A percentile compares a stretch with the other conserved stretches of the same genome.
phyloP scores from a whole-genome alignment of 2,888 invertebrate species.

The Timema cristinae region DNA sequence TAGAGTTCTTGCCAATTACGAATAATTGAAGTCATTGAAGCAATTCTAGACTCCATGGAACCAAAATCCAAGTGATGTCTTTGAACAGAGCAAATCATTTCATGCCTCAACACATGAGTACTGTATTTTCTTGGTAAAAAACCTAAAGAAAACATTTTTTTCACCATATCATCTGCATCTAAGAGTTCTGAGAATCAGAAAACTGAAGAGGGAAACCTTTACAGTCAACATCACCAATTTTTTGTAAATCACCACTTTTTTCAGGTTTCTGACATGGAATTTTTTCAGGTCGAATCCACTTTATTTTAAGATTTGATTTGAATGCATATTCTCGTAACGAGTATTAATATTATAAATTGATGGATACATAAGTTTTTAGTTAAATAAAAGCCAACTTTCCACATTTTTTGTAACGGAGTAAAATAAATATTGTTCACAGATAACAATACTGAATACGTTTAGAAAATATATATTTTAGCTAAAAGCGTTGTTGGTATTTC shows the following conservation, averaged over 20 bases:
- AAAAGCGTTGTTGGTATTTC: too few relatives aligned
- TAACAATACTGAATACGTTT: too few relatives aligned
- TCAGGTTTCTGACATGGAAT: constrained; percentile 60
- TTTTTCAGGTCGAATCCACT: constrained; percentile 72
- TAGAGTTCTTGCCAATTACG: too few relatives aligned
- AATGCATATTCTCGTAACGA: constrained; percentile 43
- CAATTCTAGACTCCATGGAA: too few relatives aligned
- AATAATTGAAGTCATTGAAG: too few relatives aligned
- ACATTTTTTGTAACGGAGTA: too few relatives aligned
- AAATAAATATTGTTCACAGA: too few relatives aligned
- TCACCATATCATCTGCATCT: constrained; percentile 67
- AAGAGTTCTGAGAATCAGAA: constrained; percentile 60
- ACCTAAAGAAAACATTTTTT: constrained; percentile 64
- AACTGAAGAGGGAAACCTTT: constrained; percentile 52
- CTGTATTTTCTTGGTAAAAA: constrained; percentile 59
- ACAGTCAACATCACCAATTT: constrained; percentile 53
- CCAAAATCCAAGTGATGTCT: constrained; percentile 64
- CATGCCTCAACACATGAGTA: constrained; percentile 49
- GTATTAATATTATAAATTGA: too few relatives aligned
- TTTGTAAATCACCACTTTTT: constrained; percentile 66
- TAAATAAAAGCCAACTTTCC: too few relatives aligned
- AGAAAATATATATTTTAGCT: too few relatives aligned
- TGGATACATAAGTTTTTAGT: too few relatives aligned
- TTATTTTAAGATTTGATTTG: constrained; percentile 68
- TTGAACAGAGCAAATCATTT: constrained; percentile 58